phyloP scores from a whole-genome alignment of 2,888 invertebrate species.

The Invenusta paracnida region DNA sequence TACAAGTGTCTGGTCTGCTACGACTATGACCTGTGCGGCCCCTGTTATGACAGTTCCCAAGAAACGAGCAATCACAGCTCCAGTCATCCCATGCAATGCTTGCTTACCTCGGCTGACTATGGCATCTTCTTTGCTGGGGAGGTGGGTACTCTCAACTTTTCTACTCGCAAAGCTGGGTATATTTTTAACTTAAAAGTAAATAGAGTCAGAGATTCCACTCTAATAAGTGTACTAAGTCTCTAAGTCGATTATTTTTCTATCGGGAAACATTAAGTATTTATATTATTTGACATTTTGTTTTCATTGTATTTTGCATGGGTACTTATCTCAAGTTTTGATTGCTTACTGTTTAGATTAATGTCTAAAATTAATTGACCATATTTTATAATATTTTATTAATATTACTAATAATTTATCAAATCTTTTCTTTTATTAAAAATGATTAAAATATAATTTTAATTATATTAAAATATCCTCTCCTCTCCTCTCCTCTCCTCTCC shows the following conservation, averaged over 20 bases:
- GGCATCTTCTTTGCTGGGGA: slow-evolving; percentile 60
- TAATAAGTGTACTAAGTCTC: neutral
- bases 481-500: too few species aligned
- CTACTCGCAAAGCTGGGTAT: neutral
- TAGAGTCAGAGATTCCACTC: neutral
- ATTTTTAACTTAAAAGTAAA: neutral
- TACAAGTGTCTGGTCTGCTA: slow-evolving; percentile 98
- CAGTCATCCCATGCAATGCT: slow-evolving; percentile 98
- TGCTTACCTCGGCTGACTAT: slow-evolving; percentile 89
- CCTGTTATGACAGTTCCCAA: slow-evolving; percentile 72
- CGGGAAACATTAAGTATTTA: too few species aligned
- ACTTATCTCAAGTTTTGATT: neutral
- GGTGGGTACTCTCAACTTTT: slow-evolving; percentile 9
- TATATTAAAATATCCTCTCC: too few species aligned
- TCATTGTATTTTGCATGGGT: too few species aligned
- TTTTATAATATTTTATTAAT: too few species aligned
- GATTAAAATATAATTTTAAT: too few species aligned
- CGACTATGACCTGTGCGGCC: slow-evolving; percentile 95
- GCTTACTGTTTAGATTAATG: neutral
- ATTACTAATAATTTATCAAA: too few species aligned
- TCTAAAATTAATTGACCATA: too few species aligned
- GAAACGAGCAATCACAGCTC: slow-evolving; percentile 68
- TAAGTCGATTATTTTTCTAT: neutral
- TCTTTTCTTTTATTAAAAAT: too few species aligned
- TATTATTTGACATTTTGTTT: too few species aligned